Evolutionary conservation across 1,140 invertebrate genomes (phyloP).

Genomic region (Uloborus diversus): DNA sequence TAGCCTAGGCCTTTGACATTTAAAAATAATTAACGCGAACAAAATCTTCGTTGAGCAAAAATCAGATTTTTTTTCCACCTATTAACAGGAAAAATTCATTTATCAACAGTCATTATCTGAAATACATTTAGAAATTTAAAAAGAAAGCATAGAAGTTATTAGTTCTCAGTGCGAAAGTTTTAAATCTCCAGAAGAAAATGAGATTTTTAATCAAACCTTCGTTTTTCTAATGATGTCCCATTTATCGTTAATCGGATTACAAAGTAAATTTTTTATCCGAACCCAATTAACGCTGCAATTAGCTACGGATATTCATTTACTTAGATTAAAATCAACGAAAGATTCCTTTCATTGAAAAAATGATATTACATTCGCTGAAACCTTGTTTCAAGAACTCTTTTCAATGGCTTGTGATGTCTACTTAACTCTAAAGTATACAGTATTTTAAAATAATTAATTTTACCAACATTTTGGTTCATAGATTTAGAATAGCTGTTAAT

Average conservation of each 20-base stretch:
- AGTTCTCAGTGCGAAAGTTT: neutral
- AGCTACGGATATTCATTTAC: neutral
- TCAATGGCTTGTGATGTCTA: too few species aligned
- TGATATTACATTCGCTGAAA: too few species aligned
- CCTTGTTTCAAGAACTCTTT: too few species aligned
- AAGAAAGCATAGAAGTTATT: neutral
- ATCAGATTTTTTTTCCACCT: neutral
- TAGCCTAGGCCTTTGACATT: slow-evolving; percentile 5
- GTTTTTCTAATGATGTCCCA: neutral
- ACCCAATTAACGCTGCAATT: slow-evolving; percentile 9
- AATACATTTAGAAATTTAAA: neutral
- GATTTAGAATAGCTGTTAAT: too few species aligned
- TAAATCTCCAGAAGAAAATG: neutral
- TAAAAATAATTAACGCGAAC: slow-evolving; percentile 32
- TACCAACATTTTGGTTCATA: too few species aligned
- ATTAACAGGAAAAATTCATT: slow-evolving; percentile 16
- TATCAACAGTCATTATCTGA: slow-evolving; percentile 42
- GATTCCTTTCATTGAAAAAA: too few species aligned
- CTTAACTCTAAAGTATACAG: too few species aligned
- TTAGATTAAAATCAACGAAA: too few species aligned
- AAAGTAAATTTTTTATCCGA: neutral
- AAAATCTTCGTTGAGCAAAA: neutral
- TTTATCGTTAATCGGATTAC: slow-evolving; percentile 1
- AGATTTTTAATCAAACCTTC: slow-evolving; percentile 24
- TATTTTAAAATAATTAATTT: too few species aligned